Conservation (phyloP, 2,888 invertebrate genomes). For the Sesia apiformis region DNA sequence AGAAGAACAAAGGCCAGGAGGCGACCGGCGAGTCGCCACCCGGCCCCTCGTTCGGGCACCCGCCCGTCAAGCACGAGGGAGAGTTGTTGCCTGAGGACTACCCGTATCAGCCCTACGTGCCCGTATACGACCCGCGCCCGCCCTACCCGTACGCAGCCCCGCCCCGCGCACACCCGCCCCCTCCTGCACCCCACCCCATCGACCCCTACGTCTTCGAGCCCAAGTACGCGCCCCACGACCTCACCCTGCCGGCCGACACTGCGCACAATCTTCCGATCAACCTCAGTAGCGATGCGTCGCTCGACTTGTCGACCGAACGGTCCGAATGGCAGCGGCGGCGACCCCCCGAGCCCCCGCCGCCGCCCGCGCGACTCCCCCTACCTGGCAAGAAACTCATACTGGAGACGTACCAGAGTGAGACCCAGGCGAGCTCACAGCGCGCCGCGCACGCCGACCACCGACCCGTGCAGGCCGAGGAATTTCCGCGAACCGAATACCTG, state of each 20-base stretch:
- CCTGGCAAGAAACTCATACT: constrained; percentile 69
- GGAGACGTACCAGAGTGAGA: constrained; percentile 65
- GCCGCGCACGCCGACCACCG: constrained; percentile 10
- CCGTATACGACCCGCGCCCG: constrained; percentile 22
- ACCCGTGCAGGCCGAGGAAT: constrained; percentile 28
- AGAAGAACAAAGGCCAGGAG: constrained; percentile 57
- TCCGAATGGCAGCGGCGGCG: constrained; percentile 53
- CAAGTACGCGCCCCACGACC: constrained; percentile 41
- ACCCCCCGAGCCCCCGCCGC: constrained; percentile 44
- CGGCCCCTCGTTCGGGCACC: constrained; percentile 37
- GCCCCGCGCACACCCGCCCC: constrained; percentile 8
- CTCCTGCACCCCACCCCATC: constrained; percentile 27
- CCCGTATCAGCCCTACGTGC: constrained; percentile 20
- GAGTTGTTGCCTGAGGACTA: constrained; percentile 26
- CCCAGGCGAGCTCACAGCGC: constrained; percentile 35
- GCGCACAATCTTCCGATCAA: constrained; percentile 63
- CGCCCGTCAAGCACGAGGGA: constrained; percentile 11
- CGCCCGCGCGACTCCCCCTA: constrained; percentile 40
- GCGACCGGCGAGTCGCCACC: constrained; percentile 45
- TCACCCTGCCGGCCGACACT: constrained; percentile 38
- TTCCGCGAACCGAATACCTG: constrained; percentile 54
- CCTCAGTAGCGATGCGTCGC: constrained; percentile 62
- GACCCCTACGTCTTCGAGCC: constrained; percentile 49
- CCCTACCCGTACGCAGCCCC: constrained; percentile 3
- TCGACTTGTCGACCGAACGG: constrained; percentile 58